phyloP scores from a whole-genome alignment of 2,113 vertebrate genomes.

The Gobiocypris rarus region DNA sequence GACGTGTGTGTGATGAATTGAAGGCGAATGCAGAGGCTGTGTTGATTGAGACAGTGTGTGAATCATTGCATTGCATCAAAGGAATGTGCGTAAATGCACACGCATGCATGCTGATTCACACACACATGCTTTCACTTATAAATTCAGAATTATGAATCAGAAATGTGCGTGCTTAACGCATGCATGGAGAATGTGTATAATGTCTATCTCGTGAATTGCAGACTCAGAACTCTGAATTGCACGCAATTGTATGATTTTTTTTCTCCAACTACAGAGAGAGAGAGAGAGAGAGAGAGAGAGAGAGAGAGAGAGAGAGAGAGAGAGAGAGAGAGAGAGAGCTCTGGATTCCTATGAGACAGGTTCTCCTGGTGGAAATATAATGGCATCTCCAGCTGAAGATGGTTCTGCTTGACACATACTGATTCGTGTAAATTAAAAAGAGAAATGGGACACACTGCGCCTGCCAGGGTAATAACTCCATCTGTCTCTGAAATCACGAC shows the following conservation, averaged over 20 bases:
- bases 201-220: background rate
- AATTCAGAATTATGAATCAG: background rate
- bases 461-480: constrained; percentile 54
- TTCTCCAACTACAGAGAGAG: constrained; percentile 16
- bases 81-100: constrained; percentile 26
- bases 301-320: constrained; percentile 12
- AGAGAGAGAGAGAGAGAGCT: constrained; percentile 5
- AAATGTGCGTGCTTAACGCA: background rate
- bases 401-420: constrained; percentile 58
- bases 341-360: constrained; percentile 67
- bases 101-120: constrained; percentile 6
- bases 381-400: constrained; percentile 60
- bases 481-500: constrained; percentile 51
- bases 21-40: background rate
- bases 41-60: background rate
- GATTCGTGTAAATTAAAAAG: constrained; percentile 73
- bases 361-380: constrained; percentile 71
- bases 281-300: constrained; percentile 37
- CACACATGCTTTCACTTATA: background rate
- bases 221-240: background rate
- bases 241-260: background rate
- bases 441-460: constrained; percentile 55
- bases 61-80: constrained; percentile 16
- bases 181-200: background rate
- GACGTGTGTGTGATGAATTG: background rate